Evolutionary conservation across 2,797 vertebrate species (phyloP).

Genomic region (Dendrocincla tyrannina): DNA sequence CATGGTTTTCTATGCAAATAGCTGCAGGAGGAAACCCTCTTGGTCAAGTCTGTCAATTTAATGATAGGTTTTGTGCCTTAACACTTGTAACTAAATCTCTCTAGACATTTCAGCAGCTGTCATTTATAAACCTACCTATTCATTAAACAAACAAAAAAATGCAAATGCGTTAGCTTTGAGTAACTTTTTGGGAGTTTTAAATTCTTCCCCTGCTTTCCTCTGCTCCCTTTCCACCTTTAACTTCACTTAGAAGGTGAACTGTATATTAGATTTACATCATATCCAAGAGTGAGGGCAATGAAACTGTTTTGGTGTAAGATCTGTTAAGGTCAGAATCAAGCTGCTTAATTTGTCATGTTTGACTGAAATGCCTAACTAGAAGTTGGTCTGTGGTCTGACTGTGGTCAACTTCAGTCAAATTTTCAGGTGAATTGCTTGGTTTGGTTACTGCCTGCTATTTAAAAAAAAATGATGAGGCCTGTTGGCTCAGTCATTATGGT

Average conservation of each 20-base stretch:
- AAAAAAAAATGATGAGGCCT: neutral
- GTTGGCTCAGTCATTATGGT: neutral
- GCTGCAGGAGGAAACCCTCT: neutral
- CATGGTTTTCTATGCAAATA: neutral
- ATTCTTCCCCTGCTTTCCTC: neutral
- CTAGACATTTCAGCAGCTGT: neutral
- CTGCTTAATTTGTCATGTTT: neutral
- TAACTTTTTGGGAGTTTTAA: neutral
- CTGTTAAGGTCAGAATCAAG: neutral
- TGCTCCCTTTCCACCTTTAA: neutral
- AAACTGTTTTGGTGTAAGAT: neutral
- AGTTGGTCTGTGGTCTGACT: no score
- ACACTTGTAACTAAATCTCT: neutral
- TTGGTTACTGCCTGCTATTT: neutral
- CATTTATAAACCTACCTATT: neutral
- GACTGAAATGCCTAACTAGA: neutral
- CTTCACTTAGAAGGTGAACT: neutral
- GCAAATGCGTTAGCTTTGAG: neutral
- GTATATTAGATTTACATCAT: neutral
- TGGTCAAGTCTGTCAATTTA: neutral
- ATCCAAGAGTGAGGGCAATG: neutral
- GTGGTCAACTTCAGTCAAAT: neutral
- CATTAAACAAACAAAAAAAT: neutral
- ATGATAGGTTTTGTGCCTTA: neutral
- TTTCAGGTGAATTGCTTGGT: neutral